Percentiles rank a stretch among this genome's conserved stretches.
These are phyloP conservation scores for Ridgeia piscesae DNA, from an alignment of 1,140 invertebrate genomes.

Conservation along the genomic window DNA sequence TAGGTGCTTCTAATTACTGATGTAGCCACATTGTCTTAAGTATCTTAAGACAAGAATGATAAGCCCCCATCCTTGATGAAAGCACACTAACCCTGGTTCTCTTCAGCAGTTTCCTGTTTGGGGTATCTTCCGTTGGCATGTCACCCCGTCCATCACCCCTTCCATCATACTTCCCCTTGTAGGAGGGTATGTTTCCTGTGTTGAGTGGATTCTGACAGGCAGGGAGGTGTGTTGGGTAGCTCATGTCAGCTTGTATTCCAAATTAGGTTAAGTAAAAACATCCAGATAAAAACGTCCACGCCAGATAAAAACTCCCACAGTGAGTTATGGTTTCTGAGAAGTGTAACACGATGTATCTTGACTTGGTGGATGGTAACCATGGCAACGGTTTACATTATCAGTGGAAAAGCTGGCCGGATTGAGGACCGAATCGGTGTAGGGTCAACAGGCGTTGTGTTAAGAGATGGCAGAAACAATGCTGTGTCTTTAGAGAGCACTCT, in stretches of 20 bases:
- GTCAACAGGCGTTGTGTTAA: not conserved
- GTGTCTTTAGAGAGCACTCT: not conserved
- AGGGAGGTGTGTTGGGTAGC: not conserved
- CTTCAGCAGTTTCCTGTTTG: not conserved
- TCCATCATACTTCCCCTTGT: not conserved
- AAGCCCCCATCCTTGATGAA: too few relatives aligned
- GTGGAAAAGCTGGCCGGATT: not conserved
- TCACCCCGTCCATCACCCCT: not conserved
- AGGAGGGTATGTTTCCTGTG: not conserved
- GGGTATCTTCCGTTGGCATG: not conserved
- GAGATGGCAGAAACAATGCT: not conserved
- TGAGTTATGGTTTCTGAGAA: not conserved
- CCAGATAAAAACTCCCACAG: not conserved
- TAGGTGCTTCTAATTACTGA: too few relatives aligned
- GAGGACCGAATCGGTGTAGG: not conserved
- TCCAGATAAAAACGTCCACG: not conserved
- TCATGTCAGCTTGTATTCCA: not conserved
- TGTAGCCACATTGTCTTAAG: too few relatives aligned
- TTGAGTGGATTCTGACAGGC: not conserved
- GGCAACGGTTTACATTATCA: not conserved
- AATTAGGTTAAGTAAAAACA: not conserved
- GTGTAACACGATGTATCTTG: not conserved
- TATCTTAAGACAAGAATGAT: too few relatives aligned
- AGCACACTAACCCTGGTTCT: not conserved
- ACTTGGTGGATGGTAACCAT: not conserved